Evolutionary conservation across 2,888 invertebrate genomes (phyloP).

Genomic region (Sympetrum striolatum): DNA sequence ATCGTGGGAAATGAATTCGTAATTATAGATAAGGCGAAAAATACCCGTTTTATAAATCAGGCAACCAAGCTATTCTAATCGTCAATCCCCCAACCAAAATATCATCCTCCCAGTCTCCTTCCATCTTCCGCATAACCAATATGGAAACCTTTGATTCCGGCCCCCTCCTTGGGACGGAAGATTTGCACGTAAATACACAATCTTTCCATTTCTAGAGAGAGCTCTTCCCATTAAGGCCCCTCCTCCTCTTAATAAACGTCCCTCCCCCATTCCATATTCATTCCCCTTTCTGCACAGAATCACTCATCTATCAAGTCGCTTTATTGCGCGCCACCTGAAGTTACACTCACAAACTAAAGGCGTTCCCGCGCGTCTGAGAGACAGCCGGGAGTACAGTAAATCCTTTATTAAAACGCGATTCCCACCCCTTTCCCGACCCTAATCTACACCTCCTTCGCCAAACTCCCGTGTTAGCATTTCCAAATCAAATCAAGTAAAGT

Average conservation of each 20-base stretch:
- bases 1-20: too few species aligned
- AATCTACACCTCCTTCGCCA: conserved; percentile 30
- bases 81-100: too few species aligned
- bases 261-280: background rate
- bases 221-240: too few species aligned
- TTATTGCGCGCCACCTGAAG: conserved; percentile 35
- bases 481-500: conserved; percentile 37
- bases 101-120: too few species aligned
- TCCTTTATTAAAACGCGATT: background rate
- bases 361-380: background rate
- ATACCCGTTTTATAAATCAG: too few species aligned
- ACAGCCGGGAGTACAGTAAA: background rate
- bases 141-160: too few species aligned
- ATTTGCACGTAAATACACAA: too few species aligned
- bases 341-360: conserved; percentile 1
- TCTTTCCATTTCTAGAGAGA: too few species aligned
- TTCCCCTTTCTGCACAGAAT: background rate
- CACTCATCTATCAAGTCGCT: conserved; percentile 24
- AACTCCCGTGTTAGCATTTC: background rate
- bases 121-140: too few species aligned
- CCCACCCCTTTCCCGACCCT: background rate
- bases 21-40: too few species aligned
- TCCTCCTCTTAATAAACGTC: background rate
- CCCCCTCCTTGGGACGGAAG: too few species aligned
- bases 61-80: too few species aligned